Conservation (phyloP, 2,113 vertebrate genomes). For the Pycnonotus jocosus region DNA sequence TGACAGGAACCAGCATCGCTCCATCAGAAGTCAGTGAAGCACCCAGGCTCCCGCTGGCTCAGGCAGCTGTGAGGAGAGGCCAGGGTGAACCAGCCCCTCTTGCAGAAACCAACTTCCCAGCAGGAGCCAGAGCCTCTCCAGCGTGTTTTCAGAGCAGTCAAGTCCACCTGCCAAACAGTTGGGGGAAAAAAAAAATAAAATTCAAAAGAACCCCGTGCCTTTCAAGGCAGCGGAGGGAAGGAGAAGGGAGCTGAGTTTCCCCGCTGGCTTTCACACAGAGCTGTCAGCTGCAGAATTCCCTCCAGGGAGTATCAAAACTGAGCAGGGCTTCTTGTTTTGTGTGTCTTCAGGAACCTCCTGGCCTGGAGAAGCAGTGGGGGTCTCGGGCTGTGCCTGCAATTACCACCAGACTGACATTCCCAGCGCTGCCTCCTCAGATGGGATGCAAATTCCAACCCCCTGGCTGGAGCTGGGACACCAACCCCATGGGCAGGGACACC, state of each 20-base stretch:
- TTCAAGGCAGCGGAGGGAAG: constrained; percentile 15
- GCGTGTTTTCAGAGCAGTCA: not conserved
- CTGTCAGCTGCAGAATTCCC: constrained; percentile 19
- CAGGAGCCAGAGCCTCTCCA: not conserved
- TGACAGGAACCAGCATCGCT: not conserved
- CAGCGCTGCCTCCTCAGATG: not conserved
- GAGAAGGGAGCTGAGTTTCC: not conserved
- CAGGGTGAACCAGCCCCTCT: not conserved
- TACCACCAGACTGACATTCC: not conserved
- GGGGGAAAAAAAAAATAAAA: not conserved
- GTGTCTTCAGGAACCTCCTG: not conserved
- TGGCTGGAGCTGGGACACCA: not conserved
- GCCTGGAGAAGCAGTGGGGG: not conserved
- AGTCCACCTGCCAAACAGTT: constrained; percentile 36
- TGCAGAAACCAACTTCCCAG: constrained; percentile 36
- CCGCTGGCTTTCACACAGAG: not conserved
- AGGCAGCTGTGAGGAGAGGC: not conserved
- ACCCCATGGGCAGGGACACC: not conserved
- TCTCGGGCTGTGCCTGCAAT: not conserved
- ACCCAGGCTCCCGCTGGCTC: not conserved
- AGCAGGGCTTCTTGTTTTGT: not conserved
- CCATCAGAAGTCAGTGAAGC: not conserved
- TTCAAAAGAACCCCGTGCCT: not conserved
- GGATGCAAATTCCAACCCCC: not conserved
- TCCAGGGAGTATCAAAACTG: not conserved